Conservation (phyloP, 2,113 vertebrate species). For the Pteropus alecto region DNA sequence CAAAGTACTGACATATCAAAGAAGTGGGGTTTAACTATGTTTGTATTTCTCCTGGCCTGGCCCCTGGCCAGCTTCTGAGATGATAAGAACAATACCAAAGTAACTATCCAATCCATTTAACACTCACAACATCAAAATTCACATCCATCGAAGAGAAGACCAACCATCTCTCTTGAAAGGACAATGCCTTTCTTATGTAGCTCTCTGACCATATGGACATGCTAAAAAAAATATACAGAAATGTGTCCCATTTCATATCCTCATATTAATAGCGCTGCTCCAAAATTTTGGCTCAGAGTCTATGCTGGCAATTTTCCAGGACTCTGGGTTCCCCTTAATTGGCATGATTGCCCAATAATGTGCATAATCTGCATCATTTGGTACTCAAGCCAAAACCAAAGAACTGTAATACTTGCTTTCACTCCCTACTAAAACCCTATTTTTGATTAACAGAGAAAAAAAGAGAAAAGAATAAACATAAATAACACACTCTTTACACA, state of each 20-base stretch:
- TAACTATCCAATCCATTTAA: conserved; percentile 44
- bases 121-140: conserved; percentile 45
- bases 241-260: conserved; percentile 61
- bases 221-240: conserved; percentile 50
- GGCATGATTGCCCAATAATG: conserved; percentile 65
- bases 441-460: conserved; percentile 57
- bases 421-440: conserved; percentile 42
- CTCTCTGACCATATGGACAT: conserved; percentile 26
- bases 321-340: conserved; percentile 52
- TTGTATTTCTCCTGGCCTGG: conserved; percentile 47
- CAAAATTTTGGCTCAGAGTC: conserved; percentile 44
- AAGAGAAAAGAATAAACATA: not conserved
- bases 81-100: not conserved
- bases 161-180: conserved; percentile 30
- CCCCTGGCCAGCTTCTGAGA: conserved; percentile 37
- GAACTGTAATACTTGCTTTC: conserved; percentile 37
- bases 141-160: conserved; percentile 30
- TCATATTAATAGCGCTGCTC: conserved; percentile 22
- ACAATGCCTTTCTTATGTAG: conserved; percentile 7
- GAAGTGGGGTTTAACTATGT: conserved; percentile 27
- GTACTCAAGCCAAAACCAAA: conserved; percentile 56
- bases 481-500: not conserved
- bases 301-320: conserved; percentile 51
- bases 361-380: conserved; percentile 58
- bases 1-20: conserved; percentile 46